Base-by-base conservation (phyloP, 2,888 invertebrate genomes). In the Pseudococcus viburni region DNA sequence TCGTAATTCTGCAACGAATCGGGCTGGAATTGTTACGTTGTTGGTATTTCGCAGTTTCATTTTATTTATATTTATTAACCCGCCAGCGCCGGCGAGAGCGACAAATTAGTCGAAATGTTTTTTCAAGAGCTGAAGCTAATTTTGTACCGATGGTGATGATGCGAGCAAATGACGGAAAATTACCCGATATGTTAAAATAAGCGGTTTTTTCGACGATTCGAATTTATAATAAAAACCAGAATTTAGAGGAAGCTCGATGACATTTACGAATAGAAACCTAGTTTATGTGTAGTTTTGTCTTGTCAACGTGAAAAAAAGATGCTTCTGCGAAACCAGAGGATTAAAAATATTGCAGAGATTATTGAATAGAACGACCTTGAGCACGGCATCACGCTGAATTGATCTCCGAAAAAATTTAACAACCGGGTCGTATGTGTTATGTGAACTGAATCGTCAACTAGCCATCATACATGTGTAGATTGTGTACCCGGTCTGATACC, bases 301-400 rank as follows among this genome's bases (percentile, higher is more conserved):
- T 5, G 5, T n/a, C 7, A 7, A 59, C 59, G 59, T 19, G 46
- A 80, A n/a, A 80, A 42, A n/a, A 42, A 42, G 42, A 59, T 59
- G 11, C 6, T 55, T 59, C 59, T 59, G 59, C 8, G 42, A 80
- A 80, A 80, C 15, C 11, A 73, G 11, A 80, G 42, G 33, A 80
- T 39, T 80, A 80, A 80, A 80, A 42, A 33, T 73, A 73, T 73
- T 26, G 68, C 33, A 12, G 33, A 33, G 68, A 73, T 22, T 73
- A 73, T 73, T 73, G 68, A 80, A 80, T 80, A 80, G 33, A 80
- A 42, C n/a, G 80, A 80, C 80, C 80, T 80, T 80, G 80, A 46
- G 9, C 8, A 9, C 8, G 42, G 42, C 80, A 80, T 80, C 80
- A 80, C 39, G 39, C 42, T 42, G 39, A 80, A 80, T 42, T 42